These are phyloP conservation scores for Pseudorhombus dupliciocellatus DNA, from an alignment of 2,113 vertebrate genomes.

Conservation along the genomic window DNA sequence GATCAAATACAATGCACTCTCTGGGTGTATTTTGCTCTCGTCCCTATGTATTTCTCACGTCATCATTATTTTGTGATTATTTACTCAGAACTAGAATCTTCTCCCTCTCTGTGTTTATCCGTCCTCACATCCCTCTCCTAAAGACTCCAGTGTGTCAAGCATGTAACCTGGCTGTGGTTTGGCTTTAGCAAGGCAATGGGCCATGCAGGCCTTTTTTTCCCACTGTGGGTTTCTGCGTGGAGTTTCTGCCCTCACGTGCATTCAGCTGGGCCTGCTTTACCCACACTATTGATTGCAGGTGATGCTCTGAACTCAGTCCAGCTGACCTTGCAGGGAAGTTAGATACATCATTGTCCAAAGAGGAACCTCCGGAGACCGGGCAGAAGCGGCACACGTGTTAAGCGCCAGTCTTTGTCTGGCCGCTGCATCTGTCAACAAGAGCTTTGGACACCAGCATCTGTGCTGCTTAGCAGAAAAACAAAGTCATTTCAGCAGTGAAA, in stretches of 20 bases:
- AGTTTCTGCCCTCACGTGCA: constrained; percentile 72
- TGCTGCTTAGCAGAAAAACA: constrained; percentile 24
- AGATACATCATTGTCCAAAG: constrained; percentile 84
- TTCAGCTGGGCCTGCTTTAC: constrained; percentile 81
- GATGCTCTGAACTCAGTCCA: constrained; percentile 82
- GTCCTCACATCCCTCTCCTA: constrained; percentile 2
- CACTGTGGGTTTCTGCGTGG: constrained; percentile 74
- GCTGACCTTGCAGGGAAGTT: constrained; percentile 79
- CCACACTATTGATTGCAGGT: constrained; percentile 85
- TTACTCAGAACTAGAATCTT: not conserved
- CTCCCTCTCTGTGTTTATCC: not conserved
- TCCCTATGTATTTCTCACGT: too few species aligned
- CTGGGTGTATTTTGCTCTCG: too few species aligned
- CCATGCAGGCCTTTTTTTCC: constrained; percentile 74
- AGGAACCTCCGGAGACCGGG: constrained; percentile 64
- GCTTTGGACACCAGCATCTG: constrained; percentile 22
- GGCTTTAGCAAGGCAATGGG: constrained; percentile 83
- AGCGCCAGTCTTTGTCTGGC: constrained; percentile 35
- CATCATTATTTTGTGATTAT: too few species aligned
- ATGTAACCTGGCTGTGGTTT: constrained; percentile 62
- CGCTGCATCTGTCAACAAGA: constrained; percentile 52
- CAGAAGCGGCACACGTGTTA: constrained; percentile 56
- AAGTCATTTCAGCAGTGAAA: constrained; percentile 24
- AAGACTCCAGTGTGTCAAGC: constrained; percentile 52
- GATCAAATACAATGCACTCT: too few species aligned